A percentile compares a stretch with the other conserved stretches of the same genome.
phyloP scores from a whole-genome alignment of 2,888 invertebrate genomes.

The Patella caerulea region DNA sequence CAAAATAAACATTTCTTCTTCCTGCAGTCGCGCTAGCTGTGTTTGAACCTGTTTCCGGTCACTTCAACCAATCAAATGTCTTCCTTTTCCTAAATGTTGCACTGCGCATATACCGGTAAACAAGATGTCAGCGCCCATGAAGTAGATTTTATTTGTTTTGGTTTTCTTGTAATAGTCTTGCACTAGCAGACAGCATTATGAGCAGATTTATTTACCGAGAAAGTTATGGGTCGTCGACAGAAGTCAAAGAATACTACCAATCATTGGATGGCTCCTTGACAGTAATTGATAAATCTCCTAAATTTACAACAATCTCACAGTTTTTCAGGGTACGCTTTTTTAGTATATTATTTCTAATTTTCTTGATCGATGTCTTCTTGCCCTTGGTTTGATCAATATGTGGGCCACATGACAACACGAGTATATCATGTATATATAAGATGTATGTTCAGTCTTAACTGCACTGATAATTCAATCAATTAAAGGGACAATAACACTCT shows the following conservation, averaged over 20 bases:
- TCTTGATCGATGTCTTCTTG: too few species aligned
- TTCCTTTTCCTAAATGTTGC: not conserved
- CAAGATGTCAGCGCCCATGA: conserved; percentile 24
- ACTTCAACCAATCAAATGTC: not conserved
- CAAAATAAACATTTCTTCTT: not conserved
- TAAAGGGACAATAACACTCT: too few species aligned
- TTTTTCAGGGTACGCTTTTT: conserved; percentile 41
- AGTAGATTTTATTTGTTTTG: not conserved
- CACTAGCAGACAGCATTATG: too few species aligned
- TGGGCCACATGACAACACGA: too few species aligned
- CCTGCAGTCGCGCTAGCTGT: not conserved
- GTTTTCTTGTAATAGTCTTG: not conserved
- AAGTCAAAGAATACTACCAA: conserved; percentile 37
- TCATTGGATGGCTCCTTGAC: conserved; percentile 25
- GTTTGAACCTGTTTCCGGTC: not conserved
- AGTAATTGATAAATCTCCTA: conserved; percentile 34
- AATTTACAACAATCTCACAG: conserved; percentile 38
- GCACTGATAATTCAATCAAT: too few species aligned
- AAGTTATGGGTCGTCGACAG: conserved; percentile 37
- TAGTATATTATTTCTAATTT: not conserved
- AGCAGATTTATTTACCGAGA: conserved; percentile 23
- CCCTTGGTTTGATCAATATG: too few species aligned
- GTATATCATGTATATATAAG: too few species aligned
- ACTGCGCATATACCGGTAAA: conserved; percentile 14
- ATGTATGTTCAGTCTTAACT: too few species aligned